Evolutionary conservation across 2,888 invertebrate genomes (phyloP).

Genomic region (Scaptomyza cyrtandrae): DNA sequence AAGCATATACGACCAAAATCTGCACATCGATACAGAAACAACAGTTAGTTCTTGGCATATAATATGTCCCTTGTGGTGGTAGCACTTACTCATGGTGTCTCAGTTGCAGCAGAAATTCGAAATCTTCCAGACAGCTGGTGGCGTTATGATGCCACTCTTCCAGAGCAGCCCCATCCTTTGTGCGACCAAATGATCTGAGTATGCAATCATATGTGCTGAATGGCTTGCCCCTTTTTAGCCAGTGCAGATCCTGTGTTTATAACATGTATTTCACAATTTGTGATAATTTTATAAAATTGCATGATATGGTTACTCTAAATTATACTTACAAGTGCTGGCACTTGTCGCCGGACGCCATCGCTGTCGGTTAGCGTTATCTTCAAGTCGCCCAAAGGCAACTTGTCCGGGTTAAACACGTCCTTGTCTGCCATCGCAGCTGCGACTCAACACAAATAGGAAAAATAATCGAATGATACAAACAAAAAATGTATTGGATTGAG

Average conservation of each 20-base stretch:
- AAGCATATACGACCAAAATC: slow-evolving; percentile 90
- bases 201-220: slow-evolving; percentile 74
- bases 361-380: slow-evolving; percentile 72
- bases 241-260: slow-evolving; percentile 68
- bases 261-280: not conserved
- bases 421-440: slow-evolving; percentile 32
- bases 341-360: slow-evolving; percentile 86
- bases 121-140: slow-evolving; percentile 87
- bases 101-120: slow-evolving; percentile 89
- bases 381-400: slow-evolving; percentile 51
- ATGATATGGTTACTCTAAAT: not conserved
- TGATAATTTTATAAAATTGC: not conserved
- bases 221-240: slow-evolving; percentile 62
- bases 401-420: slow-evolving; percentile 46
- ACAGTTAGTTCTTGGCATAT: not conserved
- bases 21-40: slow-evolving; percentile 65
- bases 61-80: not conserved
- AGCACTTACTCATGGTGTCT: slow-evolving; percentile 86
- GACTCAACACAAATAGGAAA: not conserved
- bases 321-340: slow-evolving; percentile 88
- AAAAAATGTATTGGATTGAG: not conserved
- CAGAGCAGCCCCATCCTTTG: slow-evolving; percentile 86
- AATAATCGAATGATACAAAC: slow-evolving; percentile 2
- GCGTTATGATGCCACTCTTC: slow-evolving; percentile 89
- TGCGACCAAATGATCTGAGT: slow-evolving; percentile 83